phyloP scores from a whole-genome alignment of 2,888 invertebrate genomes.

The Vesta saturnalis region DNA sequence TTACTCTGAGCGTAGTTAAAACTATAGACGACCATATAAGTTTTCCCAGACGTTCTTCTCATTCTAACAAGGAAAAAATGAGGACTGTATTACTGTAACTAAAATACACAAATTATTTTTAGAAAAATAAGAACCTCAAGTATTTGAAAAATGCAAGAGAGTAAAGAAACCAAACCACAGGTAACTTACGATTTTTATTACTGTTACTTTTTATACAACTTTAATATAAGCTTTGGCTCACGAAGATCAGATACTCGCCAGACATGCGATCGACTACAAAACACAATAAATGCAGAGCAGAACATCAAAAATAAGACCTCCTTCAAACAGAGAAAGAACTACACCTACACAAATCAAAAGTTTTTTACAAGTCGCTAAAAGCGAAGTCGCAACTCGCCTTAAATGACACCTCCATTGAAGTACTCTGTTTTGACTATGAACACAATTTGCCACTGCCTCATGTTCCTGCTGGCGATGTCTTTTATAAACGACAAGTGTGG shows the following conservation, averaged over 20 bases:
- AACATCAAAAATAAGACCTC: not conserved
- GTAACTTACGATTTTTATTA: conserved; percentile 8
- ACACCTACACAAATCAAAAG: conserved; percentile 6
- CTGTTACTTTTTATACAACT: conserved; percentile 4
- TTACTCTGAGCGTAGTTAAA: no score
- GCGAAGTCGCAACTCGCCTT: conserved; percentile 8
- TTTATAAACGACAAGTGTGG: conserved; percentile 9
- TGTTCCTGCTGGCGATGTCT: conserved; percentile 2
- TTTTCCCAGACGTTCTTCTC: no score
- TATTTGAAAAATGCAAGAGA: no score
- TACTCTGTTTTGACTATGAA: no score
- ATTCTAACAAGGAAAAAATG: no score
- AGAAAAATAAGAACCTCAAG: no score
- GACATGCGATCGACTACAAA: conserved; percentile 8
- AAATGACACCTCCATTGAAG: no score
- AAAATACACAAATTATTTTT: no score
- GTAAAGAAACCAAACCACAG: no score
- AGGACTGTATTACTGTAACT: no score
- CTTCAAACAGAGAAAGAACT: conserved; percentile 8
- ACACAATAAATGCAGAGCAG: not conserved
- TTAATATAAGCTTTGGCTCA: conserved; percentile 3
- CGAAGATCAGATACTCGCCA: conserved; percentile 7
- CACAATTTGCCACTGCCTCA: conserved; percentile 15
- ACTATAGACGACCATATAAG: no score
- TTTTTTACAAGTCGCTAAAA: conserved; percentile 12